These are phyloP conservation scores for Clarias macrocephalus DNA, from an alignment of 2,113 vertebrate species.

Conservation along the genomic window DNA sequence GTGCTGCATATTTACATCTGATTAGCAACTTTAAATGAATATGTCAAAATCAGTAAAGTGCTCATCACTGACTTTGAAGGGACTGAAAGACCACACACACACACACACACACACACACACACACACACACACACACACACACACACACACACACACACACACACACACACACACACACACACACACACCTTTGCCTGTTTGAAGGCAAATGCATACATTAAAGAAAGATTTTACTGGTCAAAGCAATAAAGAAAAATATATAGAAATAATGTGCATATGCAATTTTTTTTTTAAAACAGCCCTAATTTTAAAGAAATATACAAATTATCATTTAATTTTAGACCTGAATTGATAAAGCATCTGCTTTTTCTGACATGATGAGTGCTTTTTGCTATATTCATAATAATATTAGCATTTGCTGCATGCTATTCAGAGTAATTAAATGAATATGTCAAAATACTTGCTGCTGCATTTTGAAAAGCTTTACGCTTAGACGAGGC, in stretches of 20 bases:
- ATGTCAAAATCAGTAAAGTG: conserved; percentile 70
- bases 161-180: not conserved
- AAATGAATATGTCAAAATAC: conserved; percentile 54
- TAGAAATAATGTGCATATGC: conserved; percentile 1
- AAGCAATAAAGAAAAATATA: conserved; percentile 1
- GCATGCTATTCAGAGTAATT: conserved; percentile 50
- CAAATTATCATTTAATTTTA: conserved; percentile 19
- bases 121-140: not conserved
- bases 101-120: conserved; percentile 3
- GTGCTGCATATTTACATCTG: conserved; percentile 78
- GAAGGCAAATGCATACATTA: not conserved
- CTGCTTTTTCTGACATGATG: conserved; percentile 31
- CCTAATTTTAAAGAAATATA: not conserved
- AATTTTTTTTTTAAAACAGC: conserved; percentile 42
- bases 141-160: conserved; percentile 19
- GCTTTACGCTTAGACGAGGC: conserved; percentile 47
- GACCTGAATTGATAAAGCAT: not conserved
- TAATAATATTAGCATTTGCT: conserved; percentile 46
- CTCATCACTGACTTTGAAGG: conserved; percentile 58
- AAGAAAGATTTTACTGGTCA: conserved; percentile 4
- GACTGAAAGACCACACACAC: conserved; percentile 20
- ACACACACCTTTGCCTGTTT: not conserved
- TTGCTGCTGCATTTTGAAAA: conserved; percentile 51
- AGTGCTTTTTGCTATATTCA: conserved; percentile 43
- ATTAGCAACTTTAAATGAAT: conserved; percentile 78